Evolutionary conservation across 2,113 vertebrate genomes (phyloP), one percentile per base, ranked within the genome.

Genomic region (Gyps fulvus): DNA sequence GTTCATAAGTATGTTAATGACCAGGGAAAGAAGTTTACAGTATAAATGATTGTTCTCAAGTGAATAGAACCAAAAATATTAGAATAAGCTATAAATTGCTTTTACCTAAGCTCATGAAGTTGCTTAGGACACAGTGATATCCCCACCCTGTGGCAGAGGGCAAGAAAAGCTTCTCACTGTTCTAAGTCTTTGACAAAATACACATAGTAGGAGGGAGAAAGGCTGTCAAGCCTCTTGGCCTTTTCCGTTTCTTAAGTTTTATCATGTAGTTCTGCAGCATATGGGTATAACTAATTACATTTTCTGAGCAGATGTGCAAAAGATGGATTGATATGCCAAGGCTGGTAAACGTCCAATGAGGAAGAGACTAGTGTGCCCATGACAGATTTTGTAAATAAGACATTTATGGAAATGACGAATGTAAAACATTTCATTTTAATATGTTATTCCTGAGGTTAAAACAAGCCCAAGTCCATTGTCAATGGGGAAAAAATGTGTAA

Each of bases 301-400:
- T 91, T 91, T 81, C 50, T 86, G 84, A 95, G 92, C 95, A 98
- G 97, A 97, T 97, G 85, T 97, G 96, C 78, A 88, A 89, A 95
- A 89, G 86, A 93, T 80, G 65, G 95, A 96, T 98, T 97, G 89
- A 91, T 93, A 93, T 94, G 84, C 93, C 85, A 97, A 95, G 58
- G 54, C 52, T 98, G 90, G 91, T 95, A 97, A 89, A 89, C 84
- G 92, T 95, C 91, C 95, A 97, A 77, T 67, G 54, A 95, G 91
- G 89, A 96, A 50, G 54, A 97, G 13, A 81, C 71, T 92, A 67
- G 91, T 91, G 69, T 95, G 93, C 93, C 80, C 89, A 65, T 77
- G 94, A 95, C 90, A 93, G 89, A 91, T 81, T 93, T 97, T 95
- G 87, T 91, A 94, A 83, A 91, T 92, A 92, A 97, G 95, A 92